Percentiles rank a stretch among this genome's conserved stretches.
Conservation (phyloP, 2,113 vertebrate genomes). For the Electrona antarctica region DNA sequence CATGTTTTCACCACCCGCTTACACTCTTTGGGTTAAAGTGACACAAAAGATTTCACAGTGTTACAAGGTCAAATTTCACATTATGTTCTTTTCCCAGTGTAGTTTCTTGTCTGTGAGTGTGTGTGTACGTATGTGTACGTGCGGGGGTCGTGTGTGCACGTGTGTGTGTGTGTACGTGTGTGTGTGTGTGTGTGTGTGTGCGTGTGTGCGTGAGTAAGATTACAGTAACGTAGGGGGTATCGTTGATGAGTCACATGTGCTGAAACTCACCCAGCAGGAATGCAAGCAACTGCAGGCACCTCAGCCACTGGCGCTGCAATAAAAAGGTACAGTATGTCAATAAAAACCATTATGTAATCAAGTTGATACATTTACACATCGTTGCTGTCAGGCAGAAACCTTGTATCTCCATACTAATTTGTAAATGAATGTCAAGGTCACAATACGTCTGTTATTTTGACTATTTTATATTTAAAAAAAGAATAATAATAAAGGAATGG, state of each 20-base stretch:
- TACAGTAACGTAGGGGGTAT: background rate
- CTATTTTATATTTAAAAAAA: too few species aligned
- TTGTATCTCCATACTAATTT: too few species aligned
- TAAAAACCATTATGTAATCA: slow-evolving; percentile 4
- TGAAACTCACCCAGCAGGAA: slow-evolving; percentile 10
- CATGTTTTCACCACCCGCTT: too few species aligned
- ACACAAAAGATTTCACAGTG: too few species aligned
- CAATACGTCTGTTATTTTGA: too few species aligned
- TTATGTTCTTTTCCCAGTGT: too few species aligned
- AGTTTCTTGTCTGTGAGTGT: background rate
- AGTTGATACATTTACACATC: background rate
- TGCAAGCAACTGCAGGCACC: slow-evolving; percentile 10
- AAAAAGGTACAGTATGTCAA: background rate
- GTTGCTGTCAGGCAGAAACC: too few species aligned
- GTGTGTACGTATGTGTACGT: too few species aligned
- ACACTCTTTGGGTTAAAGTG: too few species aligned
- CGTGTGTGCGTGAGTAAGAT: background rate
- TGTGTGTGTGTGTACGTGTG: background rate
- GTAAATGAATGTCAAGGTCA: too few species aligned
- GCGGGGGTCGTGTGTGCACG: background rate
- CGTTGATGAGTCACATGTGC: background rate
- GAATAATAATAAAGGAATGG: too few species aligned
- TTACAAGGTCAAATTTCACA: too few species aligned
- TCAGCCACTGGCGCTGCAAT: slow-evolving; percentile 1
- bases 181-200: background rate